These are phyloP conservation scores for Python bivittatus DNA, from an alignment of 2,113 vertebrate genomes.

Conservation along the genomic window DNA sequence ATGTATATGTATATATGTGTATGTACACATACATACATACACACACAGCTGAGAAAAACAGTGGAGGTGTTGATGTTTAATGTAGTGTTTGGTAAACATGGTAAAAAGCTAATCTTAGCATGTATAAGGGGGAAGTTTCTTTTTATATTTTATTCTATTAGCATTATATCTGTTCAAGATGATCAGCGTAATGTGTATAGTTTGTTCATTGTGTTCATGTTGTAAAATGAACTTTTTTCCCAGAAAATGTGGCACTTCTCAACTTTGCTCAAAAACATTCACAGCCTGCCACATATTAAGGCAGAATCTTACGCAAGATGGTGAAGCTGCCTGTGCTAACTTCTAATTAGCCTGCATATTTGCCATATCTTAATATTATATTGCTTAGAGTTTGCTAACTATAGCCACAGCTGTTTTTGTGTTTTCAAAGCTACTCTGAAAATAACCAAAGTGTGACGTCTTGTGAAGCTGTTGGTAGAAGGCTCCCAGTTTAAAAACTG, in stretches of 20 bases:
- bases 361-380: constrained; percentile 59
- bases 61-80: background rate
- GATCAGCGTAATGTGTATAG: background rate
- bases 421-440: constrained; percentile 58
- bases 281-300: constrained; percentile 5
- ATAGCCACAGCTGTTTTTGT: constrained; percentile 58
- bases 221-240: background rate
- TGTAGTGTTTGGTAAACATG: background rate
- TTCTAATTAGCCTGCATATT: constrained; percentile 59
- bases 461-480: constrained; percentile 29
- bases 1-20: too few relatives aligned
- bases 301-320: constrained; percentile 24
- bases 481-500: constrained; percentile 11
- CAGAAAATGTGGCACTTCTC: background rate
- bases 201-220: background rate
- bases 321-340: constrained; percentile 40
- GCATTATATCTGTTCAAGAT: background rate
- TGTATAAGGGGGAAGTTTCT: background rate
- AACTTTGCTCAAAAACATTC: background rate
- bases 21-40: too few relatives aligned
- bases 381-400: constrained; percentile 54
- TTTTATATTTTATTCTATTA: background rate
- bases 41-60: too few relatives aligned
- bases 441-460: constrained; percentile 41
- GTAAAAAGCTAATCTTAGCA: background rate